Conservation (phyloP, 2,797 vertebrate species). For the Falco concolor region DNA sequence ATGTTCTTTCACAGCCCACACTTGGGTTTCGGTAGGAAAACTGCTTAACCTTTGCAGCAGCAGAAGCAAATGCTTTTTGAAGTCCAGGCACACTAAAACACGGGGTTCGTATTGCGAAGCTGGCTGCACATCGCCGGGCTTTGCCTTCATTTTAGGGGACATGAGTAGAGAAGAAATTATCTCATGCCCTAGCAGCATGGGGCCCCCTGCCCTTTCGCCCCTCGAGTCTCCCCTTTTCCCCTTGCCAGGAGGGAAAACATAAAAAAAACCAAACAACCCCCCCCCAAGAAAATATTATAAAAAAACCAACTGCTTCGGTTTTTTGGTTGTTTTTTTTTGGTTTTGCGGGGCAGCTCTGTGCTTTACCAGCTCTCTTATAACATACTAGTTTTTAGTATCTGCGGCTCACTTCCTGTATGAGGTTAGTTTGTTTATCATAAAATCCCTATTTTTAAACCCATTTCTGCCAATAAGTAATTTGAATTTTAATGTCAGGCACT, state of each 20-base stretch:
- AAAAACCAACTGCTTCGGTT: neutral
- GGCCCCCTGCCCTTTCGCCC: neutral
- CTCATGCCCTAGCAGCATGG: neutral
- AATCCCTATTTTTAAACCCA: slow-evolving; percentile 82
- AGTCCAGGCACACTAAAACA: slow-evolving; percentile 33
- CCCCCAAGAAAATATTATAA: neutral
- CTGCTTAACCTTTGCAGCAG: slow-evolving; percentile 91
- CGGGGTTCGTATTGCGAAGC: neutral
- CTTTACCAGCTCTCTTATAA: slow-evolving; percentile 38
- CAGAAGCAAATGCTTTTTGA: slow-evolving; percentile 75
- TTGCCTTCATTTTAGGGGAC: slow-evolving; percentile 50
- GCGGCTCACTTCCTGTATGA: slow-evolving; percentile 92
- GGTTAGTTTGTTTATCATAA: slow-evolving; percentile 85
- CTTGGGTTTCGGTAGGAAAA: slow-evolving; percentile 95
- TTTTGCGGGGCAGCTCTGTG: slow-evolving; percentile 19
- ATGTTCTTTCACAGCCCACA: slow-evolving; percentile 96
- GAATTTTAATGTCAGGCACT: slow-evolving; percentile 38
- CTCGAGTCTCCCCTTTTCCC: neutral
- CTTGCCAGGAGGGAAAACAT: neutral
- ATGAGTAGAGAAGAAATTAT: neutral
- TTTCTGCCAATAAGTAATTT: slow-evolving; percentile 69
- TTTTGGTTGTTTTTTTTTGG: neutral
- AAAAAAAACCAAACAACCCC: neutral
- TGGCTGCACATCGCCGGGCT: slow-evolving; percentile 48
- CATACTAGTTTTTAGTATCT: slow-evolving; percentile 72